Percentiles rank a stretch among this genome's conserved stretches.
Evolutionary conservation across 2,888 invertebrate species (phyloP).

Genomic region (Drosophila longiperda): DNA sequence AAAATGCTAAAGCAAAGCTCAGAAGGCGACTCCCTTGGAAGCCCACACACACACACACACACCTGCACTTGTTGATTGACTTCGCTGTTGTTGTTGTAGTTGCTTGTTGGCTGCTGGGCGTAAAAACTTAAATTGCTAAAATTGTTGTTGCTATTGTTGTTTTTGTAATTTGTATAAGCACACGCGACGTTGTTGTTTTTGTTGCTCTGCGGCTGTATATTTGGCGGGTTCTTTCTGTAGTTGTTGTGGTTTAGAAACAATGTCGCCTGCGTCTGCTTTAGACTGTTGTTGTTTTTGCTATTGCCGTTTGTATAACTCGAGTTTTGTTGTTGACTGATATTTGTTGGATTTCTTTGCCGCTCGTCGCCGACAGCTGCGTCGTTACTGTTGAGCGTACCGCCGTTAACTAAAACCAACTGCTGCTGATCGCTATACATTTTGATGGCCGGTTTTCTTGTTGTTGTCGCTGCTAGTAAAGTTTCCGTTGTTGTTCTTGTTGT

Average conservation of each 20-base stretch:
- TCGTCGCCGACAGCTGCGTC: slow-evolving; percentile 62
- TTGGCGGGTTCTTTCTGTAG: slow-evolving; percentile 55
- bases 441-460: slow-evolving; percentile 57
- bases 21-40: slow-evolving; percentile 17
- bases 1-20: slow-evolving; percentile 20
- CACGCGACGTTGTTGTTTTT: slow-evolving; percentile 66
- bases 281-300: slow-evolving; percentile 55
- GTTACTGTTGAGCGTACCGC: slow-evolving; percentile 83
- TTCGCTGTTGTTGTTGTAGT: slow-evolving; percentile 41
- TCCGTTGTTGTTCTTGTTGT: slow-evolving; percentile 21
- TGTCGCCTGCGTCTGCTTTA: slow-evolving; percentile 66
- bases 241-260: slow-evolving; percentile 64
- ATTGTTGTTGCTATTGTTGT: slow-evolving; percentile 57
- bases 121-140: slow-evolving; percentile 73
- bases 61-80: slow-evolving; percentile 84
- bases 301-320: slow-evolving; percentile 67
- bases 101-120: slow-evolving; percentile 59
- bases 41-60: slow-evolving; percentile 32
- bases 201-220: slow-evolving; percentile 46
- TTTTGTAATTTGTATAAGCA: slow-evolving; percentile 72
- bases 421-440: slow-evolving; percentile 67
- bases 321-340: slow-evolving; percentile 63
- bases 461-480: slow-evolving; percentile 36
- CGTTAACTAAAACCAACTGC: slow-evolving; percentile 81
- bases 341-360: slow-evolving; percentile 54